A percentile compares a stretch with the other conserved stretches of the same genome.
Conservation (phyloP, 2,797 vertebrate genomes). For the Hydrophis major region DNA sequence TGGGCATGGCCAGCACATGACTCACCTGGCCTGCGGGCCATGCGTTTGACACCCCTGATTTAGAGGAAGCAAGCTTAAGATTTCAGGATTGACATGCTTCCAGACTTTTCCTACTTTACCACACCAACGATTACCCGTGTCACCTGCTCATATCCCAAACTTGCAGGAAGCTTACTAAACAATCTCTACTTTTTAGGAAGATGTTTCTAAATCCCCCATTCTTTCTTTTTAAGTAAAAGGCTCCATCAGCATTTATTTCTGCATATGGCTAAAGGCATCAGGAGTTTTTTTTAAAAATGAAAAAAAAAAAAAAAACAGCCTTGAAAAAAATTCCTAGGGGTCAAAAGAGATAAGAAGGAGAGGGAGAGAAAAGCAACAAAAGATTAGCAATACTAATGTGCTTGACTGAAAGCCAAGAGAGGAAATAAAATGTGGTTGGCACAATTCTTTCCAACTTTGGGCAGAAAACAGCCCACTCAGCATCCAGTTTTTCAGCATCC, state of each 20-base stretch:
- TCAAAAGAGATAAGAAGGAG: background rate
- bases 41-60: background rate
- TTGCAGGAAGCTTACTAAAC: background rate
- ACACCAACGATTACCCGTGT: no score
- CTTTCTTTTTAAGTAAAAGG: background rate
- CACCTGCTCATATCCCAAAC: background rate
- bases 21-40: no score
- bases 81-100: background rate
- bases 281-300: background rate
- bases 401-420: background rate
- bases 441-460: background rate
- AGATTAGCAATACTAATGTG: background rate
- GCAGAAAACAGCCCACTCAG: background rate
- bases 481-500: background rate
- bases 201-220: background rate
- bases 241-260: background rate
- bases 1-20: no score
- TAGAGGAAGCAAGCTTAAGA: background rate
- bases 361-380: background rate
- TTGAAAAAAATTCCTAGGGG: background rate
- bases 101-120: background rate
- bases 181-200: background rate
- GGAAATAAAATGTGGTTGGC: background rate
- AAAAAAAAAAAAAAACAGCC: background rate
- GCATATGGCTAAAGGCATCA: background rate